These are phyloP conservation scores for Pheosia gnoma DNA, from an alignment of 2,888 invertebrate genomes.

Conservation along the genomic window DNA sequence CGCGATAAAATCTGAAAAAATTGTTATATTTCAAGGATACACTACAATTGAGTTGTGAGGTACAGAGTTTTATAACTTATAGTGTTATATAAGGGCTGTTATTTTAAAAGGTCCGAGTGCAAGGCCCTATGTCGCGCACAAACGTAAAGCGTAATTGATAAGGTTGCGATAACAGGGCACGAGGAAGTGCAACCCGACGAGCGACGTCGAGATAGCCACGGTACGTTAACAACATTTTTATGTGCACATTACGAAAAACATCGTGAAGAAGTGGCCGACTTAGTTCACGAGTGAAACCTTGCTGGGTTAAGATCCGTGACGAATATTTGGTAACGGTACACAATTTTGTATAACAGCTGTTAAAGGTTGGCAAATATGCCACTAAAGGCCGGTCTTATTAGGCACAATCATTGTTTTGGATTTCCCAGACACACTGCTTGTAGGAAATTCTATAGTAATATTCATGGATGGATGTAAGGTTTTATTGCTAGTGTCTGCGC, in stretches of 20 bases:
- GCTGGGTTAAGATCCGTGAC: slow-evolving; percentile 19
- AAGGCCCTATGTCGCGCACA: slow-evolving; percentile 42
- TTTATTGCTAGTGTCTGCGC: no score
- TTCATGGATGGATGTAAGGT: no score
- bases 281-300: slow-evolving; percentile 16
- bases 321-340: slow-evolving; percentile 16
- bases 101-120: slow-evolving; percentile 32
- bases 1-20: no score
- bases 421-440: not conserved
- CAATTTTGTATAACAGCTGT: slow-evolving; percentile 10
- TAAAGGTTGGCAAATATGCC: not conserved
- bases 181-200: slow-evolving; percentile 59
- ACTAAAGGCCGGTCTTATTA: not conserved
- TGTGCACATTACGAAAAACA: slow-evolving; percentile 26
- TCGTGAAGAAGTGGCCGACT: slow-evolving; percentile 21
- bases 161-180: slow-evolving; percentile 63
- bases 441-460: not conserved
- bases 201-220: slow-evolving; percentile 38
- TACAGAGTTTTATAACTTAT: not conserved
- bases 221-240: slow-evolving; percentile 39
- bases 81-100: slow-evolving; percentile 10
- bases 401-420: not conserved
- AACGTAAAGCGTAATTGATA: slow-evolving; percentile 64
- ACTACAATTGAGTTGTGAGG: no score
- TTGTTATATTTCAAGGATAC: no score